phyloP scores from a whole-genome alignment of 2,888 invertebrate genomes.

The Syrista parreyssii region DNA sequence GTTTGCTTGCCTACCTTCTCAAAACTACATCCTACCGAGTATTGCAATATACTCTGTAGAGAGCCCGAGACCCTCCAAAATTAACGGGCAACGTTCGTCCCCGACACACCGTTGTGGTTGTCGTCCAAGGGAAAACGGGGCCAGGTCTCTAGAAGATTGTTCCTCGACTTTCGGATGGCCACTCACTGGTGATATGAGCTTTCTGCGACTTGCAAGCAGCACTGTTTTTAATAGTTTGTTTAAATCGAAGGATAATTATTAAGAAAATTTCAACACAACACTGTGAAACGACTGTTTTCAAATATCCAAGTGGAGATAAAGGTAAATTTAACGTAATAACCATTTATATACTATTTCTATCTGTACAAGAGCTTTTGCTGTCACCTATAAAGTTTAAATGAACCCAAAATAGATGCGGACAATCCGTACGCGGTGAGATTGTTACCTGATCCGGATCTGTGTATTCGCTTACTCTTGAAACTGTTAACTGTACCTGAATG shows the following conservation, averaged over 20 bases:
- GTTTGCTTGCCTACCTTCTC: background rate
- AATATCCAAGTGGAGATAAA: background rate
- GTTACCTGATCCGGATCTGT: conserved; percentile 5
- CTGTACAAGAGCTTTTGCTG: background rate
- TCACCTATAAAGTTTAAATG: background rate
- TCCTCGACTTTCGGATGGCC: background rate
- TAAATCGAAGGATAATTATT: background rate
- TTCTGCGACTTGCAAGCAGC: background rate
- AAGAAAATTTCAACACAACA: background rate
- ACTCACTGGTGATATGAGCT: no score
- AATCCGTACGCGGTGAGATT: background rate
- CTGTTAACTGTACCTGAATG: conserved; percentile 37
- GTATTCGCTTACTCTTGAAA: conserved; percentile 17
- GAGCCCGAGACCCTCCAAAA: background rate
- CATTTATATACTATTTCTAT: background rate
- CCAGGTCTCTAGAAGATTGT: background rate
- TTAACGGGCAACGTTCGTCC: background rate
- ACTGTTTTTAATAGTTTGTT: background rate
- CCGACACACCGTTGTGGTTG: background rate
- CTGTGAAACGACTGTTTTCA: background rate
- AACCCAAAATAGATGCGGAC: background rate
- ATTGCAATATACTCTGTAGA: background rate
- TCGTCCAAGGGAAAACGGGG: background rate
- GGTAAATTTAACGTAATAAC: background rate
- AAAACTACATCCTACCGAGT: background rate